Evolutionary conservation across 1,140 invertebrate genomes (phyloP).

Genomic region (Platyscapa corneri): DNA sequence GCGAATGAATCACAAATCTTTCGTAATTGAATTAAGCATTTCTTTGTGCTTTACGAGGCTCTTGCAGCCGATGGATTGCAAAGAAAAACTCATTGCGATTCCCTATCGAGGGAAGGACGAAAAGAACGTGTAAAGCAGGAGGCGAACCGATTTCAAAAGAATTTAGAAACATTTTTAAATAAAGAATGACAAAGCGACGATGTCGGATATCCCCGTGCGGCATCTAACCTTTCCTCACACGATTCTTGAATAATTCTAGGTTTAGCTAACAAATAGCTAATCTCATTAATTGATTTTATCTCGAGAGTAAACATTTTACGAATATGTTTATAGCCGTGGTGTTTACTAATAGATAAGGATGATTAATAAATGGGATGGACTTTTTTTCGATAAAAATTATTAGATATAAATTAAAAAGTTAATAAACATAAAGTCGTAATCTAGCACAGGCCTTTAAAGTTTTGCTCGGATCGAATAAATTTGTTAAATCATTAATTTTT

Average conservation of each 20-base stretch:
- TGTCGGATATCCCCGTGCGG: neutral
- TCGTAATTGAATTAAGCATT: neutral
- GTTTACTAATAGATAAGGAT: constrained; percentile 8
- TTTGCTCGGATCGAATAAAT: neutral
- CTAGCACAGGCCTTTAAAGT: neutral
- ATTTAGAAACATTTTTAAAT: too few relatives aligned
- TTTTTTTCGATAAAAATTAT: neutral
- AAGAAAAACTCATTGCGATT: too few relatives aligned
- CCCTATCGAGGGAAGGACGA: neutral
- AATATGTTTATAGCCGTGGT: neutral
- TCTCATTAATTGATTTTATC: constrained; percentile 8
- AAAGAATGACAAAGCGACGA: neutral
- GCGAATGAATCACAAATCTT: neutral
- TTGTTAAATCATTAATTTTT: constrained; percentile 3
- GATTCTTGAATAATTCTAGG: neutral
- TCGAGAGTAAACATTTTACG: neutral
- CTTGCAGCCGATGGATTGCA: too few relatives aligned
- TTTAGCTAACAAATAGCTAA: neutral
- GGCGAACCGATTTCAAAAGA: neutral
- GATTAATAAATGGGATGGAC: neutral
- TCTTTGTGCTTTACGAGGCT: neutral
- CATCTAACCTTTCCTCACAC: neutral
- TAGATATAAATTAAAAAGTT: neutral
- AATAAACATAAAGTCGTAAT: neutral
- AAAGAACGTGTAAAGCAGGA: neutral